These are phyloP conservation scores for Caenorhabditis latens DNA, from an alignment of 1,140 invertebrate species.

Conservation along the genomic window DNA sequence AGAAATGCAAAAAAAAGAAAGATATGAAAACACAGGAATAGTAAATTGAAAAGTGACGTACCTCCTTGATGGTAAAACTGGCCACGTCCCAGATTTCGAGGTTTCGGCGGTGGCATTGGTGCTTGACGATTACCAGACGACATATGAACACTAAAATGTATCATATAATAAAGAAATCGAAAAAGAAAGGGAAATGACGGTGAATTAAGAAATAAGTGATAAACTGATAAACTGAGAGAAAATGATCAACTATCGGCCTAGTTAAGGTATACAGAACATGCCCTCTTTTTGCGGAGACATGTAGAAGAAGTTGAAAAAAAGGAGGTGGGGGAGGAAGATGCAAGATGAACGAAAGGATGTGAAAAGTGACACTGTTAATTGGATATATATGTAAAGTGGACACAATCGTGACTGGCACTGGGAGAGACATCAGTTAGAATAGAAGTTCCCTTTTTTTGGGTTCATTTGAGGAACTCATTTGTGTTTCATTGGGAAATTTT, in stretches of 20 bases:
- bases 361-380: conserved; percentile 55
- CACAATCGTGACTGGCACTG: conserved; percentile 44
- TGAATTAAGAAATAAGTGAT: conserved; percentile 4
- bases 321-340: neutral
- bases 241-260: conserved; percentile 2
- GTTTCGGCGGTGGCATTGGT: conserved; percentile 42
- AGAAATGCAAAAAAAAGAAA: neutral
- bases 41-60: conserved; percentile 15
- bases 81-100: conserved; percentile 40
- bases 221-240: neutral
- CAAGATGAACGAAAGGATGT: conserved; percentile 30
- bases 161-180: neutral
- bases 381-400: conserved; percentile 37
- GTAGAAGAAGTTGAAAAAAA: neutral
- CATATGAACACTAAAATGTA: conserved; percentile 16
- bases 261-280: conserved; percentile 28
- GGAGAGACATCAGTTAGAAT: neutral
- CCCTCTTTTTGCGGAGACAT: conserved; percentile 13
- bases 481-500: too few species aligned
- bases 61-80: conserved; percentile 47
- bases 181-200: neutral
- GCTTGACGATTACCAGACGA: conserved; percentile 47
- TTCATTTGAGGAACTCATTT: too few species aligned
- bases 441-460: neutral
- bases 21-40: neutral